These are phyloP conservation scores for Oophaga pumilio DNA, from an alignment of 2,113 vertebrate species.

Conservation along the genomic window DNA sequence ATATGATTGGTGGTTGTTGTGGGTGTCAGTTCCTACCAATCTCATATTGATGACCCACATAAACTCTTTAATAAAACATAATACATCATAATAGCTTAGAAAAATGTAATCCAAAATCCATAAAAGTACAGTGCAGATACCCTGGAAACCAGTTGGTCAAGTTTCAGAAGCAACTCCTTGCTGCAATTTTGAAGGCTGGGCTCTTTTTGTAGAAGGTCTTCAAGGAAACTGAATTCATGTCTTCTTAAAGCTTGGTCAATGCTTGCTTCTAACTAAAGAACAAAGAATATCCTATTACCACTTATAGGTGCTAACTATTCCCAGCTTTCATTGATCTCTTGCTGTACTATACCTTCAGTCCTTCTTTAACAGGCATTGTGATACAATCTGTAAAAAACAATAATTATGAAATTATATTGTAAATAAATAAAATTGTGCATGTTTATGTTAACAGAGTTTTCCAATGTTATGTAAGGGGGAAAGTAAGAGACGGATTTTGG, in stretches of 20 bases:
- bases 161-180: slow-evolving; percentile 81
- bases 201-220: slow-evolving; percentile 75
- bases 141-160: slow-evolving; percentile 83
- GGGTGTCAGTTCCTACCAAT: too few species aligned
- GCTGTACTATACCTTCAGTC: slow-evolving; percentile 23
- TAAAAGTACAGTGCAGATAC: slow-evolving; percentile 66
- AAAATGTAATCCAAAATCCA: background rate
- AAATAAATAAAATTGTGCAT: background rate
- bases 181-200: slow-evolving; percentile 77
- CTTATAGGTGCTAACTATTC: background rate
- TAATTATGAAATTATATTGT: background rate
- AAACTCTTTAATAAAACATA: too few species aligned
- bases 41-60: too few species aligned
- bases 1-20: too few species aligned
- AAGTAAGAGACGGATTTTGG: too few species aligned
- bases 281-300: slow-evolving; percentile 28
- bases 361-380: slow-evolving; percentile 4
- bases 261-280: slow-evolving; percentile 81
- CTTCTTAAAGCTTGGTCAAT: slow-evolving; percentile 80
- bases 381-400: background rate
- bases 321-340: background rate
- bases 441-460: background rate
- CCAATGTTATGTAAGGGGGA: too few species aligned
- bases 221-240: slow-evolving; percentile 73
- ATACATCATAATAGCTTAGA: too few species aligned